Evolutionary conservation across 2,888 invertebrate genomes (phyloP).

Genomic region (Thera obeliscata): DNA sequence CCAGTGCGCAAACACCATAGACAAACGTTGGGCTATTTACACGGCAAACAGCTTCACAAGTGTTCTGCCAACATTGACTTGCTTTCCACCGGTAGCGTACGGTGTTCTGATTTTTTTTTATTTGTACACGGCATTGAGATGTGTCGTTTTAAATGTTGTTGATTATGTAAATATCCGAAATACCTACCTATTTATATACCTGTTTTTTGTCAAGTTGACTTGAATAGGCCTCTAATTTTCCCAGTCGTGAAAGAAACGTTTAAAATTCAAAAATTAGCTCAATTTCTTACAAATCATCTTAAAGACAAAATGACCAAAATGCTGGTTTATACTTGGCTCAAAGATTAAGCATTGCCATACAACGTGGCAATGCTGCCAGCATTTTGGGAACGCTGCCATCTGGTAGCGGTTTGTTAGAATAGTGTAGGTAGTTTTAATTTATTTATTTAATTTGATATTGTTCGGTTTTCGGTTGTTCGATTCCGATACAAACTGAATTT

Average conservation of each 20-base stretch:
- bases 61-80: constrained; percentile 45
- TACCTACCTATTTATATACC: neutral
- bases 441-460: too few relatives aligned
- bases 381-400: too few relatives aligned
- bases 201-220: neutral
- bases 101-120: constrained; percentile 40
- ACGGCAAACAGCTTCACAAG: constrained; percentile 43
- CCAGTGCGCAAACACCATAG: constrained; percentile 49
- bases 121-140: constrained; percentile 33
- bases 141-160: constrained; percentile 37
- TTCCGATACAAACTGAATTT: too few relatives aligned
- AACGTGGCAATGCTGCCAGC: too few relatives aligned
- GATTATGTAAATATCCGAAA: constrained; percentile 19
- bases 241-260: neutral
- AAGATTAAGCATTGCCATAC: too few relatives aligned
- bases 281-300: too few relatives aligned
- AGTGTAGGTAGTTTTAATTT: too few relatives aligned
- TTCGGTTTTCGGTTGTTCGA: too few relatives aligned
- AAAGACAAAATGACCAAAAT: too few relatives aligned
- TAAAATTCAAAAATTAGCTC: too few relatives aligned
- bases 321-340: too few relatives aligned
- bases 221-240: constrained; percentile 3
- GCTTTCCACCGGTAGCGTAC: constrained; percentile 43
- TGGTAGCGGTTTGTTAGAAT: too few relatives aligned
- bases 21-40: constrained; percentile 32